These are phyloP conservation scores for Drepanosiphum platanoidis DNA, from an alignment of 2,888 invertebrate species.

Conservation along the genomic window DNA sequence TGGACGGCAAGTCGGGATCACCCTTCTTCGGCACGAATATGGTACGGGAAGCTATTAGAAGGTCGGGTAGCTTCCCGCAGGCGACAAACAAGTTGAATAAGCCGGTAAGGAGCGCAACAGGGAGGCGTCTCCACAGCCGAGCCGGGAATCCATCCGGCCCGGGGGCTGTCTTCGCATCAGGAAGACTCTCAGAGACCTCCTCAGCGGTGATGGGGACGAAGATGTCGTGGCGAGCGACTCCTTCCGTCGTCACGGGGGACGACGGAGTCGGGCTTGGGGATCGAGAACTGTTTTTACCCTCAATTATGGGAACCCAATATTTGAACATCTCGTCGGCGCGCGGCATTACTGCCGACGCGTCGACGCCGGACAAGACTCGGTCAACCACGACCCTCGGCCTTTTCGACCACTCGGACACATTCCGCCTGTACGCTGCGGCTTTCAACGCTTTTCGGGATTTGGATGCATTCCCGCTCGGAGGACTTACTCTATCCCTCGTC, in stretches of 20 bases:
- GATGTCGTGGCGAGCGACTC: neutral
- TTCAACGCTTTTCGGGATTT: slow-evolving; percentile 15
- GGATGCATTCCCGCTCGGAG: too few relatives aligned
- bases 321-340: neutral
- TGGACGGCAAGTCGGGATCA: neutral
- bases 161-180: fast-evolving
- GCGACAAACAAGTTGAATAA: slow-evolving; percentile 11
- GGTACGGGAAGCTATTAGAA: neutral
- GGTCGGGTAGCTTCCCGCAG: neutral
- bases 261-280: neutral
- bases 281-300: neutral
- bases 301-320: neutral
- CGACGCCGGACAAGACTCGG: neutral
- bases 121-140: neutral
- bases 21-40: slow-evolving; percentile 1
- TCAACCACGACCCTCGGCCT: fast-evolving
- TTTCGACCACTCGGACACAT: neutral
- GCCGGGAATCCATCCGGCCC: slow-evolving; percentile 7
- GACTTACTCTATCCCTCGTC: too few relatives aligned
- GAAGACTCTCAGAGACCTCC: neutral
- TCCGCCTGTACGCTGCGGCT: neutral
- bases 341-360: neutral
- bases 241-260: neutral
- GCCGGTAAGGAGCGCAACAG: neutral
- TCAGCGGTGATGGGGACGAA: fast-evolving